Conservation (phyloP, 1,140 invertebrate species). For the Galleria mellonella region DNA sequence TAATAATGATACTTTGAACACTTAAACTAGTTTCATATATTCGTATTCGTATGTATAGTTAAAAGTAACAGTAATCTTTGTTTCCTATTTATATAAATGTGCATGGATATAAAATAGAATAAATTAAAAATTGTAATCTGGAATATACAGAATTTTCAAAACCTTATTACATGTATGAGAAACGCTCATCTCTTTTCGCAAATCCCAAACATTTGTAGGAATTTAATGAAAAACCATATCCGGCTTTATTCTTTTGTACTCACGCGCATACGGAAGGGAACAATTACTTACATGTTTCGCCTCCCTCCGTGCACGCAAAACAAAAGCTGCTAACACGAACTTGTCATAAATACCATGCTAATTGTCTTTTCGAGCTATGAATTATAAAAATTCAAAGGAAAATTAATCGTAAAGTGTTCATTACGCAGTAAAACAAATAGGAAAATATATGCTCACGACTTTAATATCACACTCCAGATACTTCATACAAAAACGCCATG, state of each 20-base stretch:
- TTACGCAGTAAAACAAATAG: too few relatives aligned
- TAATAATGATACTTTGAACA: too few relatives aligned
- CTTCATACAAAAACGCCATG: too few relatives aligned
- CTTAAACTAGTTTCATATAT: too few relatives aligned
- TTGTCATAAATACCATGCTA: neutral
- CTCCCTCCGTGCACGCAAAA: conserved; percentile 4
- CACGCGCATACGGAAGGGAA: conserved; percentile 26
- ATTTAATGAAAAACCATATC: conserved; percentile 37
- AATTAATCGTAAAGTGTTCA: neutral
- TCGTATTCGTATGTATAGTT: too few relatives aligned
- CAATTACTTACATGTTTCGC: conserved; percentile 35
- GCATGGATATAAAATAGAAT: too few relatives aligned
- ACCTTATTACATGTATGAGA: conserved; percentile 12
- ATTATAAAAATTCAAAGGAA: neutral
- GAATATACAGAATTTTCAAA: too few relatives aligned
- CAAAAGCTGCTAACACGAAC: neutral
- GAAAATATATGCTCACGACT: too few relatives aligned
- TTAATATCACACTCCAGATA: too few relatives aligned
- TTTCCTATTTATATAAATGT: too few relatives aligned
- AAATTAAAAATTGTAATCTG: too few relatives aligned
- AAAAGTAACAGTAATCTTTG: too few relatives aligned
- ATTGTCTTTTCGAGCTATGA: neutral
- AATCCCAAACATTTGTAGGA: conserved; percentile 6
- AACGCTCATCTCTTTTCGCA: conserved; percentile 1
- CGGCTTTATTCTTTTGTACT: conserved; percentile 21